Evolutionary conservation across 2,113 vertebrate genomes (phyloP), one percentile per base, ranked within the genome.

Genomic region (Trichomycterus rosablanca): DNA sequence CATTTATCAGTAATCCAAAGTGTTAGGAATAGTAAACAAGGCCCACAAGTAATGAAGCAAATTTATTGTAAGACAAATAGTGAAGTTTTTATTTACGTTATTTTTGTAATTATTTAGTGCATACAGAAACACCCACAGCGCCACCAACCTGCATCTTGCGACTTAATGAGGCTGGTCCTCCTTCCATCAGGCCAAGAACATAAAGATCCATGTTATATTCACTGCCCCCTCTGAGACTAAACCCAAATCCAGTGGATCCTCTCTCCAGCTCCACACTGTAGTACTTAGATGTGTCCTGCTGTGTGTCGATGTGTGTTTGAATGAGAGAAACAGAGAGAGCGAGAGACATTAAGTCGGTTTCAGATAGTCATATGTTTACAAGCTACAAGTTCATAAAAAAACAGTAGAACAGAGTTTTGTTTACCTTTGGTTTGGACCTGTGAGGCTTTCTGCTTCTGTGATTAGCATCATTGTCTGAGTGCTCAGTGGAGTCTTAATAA

Each of bases 131-230:
- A n/a, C n/a, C n/a, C n/a, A n/a, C 10, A 44, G 37, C 39, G 3
- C 58, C 24, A 50, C 43, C n/a, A 48, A 74, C 72, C 67, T 74
- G 67, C 62, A 74, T 74, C 58, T 70, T 70, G 24, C 40, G 72
- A 49, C 72, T 70, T 35, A 53, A 59, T 49, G 63, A 70, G 35
- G 91, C 15, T 77, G 93, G 40, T 85, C 59, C 72, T 42, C 71
- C 65, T 59, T 77, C 74, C 74, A 71, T 73, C 63, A 66, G 67
- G 11, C 70, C 71, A 16, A 66, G 90, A 73, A 98, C 97, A 83
- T 95, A 98, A 1, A 98, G 83, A 3, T 93, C 95, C 95, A 97
- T 98, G 83, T 93, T 97, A 82, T 98, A 98, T 49, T 98, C 95
- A 52, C 96, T 97, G 0, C 95, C 95, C 7, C 95, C 95, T 4